Conservation (phyloP, 64 coral and sea anemone species). For the Stichodactyla mertensii region DNA sequence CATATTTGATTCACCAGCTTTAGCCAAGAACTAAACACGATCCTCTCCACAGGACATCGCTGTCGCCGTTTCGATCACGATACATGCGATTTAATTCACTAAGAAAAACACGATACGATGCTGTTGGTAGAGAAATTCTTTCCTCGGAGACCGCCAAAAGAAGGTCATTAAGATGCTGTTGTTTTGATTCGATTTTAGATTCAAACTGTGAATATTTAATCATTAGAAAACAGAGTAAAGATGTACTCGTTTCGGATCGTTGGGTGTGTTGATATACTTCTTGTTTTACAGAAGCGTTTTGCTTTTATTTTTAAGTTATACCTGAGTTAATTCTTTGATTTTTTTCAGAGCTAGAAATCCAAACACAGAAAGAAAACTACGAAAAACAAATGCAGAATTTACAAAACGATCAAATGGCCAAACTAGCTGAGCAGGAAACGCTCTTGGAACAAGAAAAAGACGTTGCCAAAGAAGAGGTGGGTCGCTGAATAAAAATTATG, state of each 20-base stretch:
- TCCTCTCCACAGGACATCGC: background rate
- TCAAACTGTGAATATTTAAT: conserved; percentile 6
- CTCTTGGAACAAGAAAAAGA: conserved; percentile 57
- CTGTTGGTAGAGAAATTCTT: conserved; percentile 13
- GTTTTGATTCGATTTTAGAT: background rate
- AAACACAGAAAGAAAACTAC: conserved; percentile 69
- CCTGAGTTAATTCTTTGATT: background rate
- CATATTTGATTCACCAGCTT: background rate
- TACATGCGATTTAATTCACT: background rate
- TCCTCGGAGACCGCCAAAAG: background rate
- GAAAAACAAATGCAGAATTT: conserved; percentile 53
- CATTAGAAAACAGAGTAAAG: background rate
- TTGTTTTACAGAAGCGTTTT: background rate
- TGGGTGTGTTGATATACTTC: background rate
- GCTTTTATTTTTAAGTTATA: background rate
- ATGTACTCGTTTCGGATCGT: background rate
- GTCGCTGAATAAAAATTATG: background rate
- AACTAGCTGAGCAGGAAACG: conserved; percentile 63
- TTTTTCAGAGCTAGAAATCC: conserved; percentile 68
- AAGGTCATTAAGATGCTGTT: background rate
- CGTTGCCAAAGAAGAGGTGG: conserved; percentile 30
- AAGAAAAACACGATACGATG: background rate
- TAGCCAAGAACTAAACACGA: background rate
- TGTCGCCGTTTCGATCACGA: background rate
- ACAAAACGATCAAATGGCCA: conserved; percentile 41